Evolutionary conservation across 1,140 invertebrate genomes (phyloP), one percentile per base, ranked within the genome.

Genomic region (roundworm (Caenorhabditis elegans)): DNA sequence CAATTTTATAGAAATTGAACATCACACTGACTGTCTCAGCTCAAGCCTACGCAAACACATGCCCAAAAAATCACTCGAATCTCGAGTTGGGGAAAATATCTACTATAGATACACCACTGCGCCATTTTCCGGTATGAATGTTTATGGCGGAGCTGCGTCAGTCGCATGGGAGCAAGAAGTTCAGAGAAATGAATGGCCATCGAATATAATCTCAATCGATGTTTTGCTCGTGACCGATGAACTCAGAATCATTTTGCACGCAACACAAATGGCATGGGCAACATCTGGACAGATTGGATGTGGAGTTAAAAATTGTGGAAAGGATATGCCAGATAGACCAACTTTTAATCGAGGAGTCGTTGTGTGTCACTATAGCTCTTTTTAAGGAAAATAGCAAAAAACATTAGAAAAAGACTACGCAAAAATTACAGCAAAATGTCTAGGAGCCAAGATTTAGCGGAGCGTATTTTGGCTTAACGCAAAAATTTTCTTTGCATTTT

Each of bases 221-320:
- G 15, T 28, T 24, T 4, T 28, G 5, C 5, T 17, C n/a, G 5
- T 10, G 2, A 22, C 28, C n/a, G 46, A 26, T 3, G n/a, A n/a
- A n/a, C n/a, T n/a, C n/a, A 24, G 15, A 10, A 48, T 22, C n/a
- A 48, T 28, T 17, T 34, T 6, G 13, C 70, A 76, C 22, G 70
- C 70, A 19, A 76, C 70, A 19, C 53, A 60, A 60, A 60, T 60
- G 70, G 53, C 53, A 17, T 60, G 53, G 53, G 53, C 53, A 60
- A 34, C 26, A 17, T 17, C 53, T 5, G 53, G 53, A 17, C n/a
- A 11, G 0, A 17, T 60, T 34, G 53, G 53, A 17, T 60, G 53
- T 34, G 53, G 53, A 31, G 53, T 60, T 15, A 60, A 60, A 17
- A 60, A 60, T 34, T 60, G 53, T 31, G 53, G 53, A 31, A 15